phyloP scores from a whole-genome alignment of 2,797 vertebrate genomes.

The Danio choprae region DNA sequence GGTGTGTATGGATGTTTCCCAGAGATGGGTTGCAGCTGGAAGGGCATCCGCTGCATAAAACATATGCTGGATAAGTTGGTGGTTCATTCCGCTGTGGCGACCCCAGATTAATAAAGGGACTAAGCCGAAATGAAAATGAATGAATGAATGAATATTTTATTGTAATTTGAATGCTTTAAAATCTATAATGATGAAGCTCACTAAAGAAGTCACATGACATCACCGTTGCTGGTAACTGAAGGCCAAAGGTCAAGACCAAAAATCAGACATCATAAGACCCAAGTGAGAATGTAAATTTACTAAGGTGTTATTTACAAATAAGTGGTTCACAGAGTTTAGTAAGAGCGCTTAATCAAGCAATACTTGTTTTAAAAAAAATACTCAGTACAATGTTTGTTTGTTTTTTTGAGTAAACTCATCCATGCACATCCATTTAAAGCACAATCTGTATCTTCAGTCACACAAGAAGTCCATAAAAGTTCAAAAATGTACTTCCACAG shows the following conservation, averaged over 20 bases:
- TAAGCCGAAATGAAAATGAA: too few relatives aligned
- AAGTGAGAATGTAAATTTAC: constrained; percentile 53
- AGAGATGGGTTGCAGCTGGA: too few relatives aligned
- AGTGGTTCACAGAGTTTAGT: constrained; percentile 61
- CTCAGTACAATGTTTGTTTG: constrained; percentile 40
- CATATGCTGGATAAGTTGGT: too few relatives aligned
- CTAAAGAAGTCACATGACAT: neutral
- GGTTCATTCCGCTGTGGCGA: too few relatives aligned
- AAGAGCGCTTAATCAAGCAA: constrained; percentile 55
- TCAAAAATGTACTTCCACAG: constrained; percentile 6
- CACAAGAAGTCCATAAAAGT: constrained; percentile 16
- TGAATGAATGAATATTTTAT: too few relatives aligned
- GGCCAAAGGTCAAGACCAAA: neutral
- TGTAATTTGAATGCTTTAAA: neutral
- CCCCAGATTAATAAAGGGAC: too few relatives aligned
- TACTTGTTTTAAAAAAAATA: constrained; percentile 45
- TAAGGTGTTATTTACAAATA: constrained; percentile 56
- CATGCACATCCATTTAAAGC: constrained; percentile 45
- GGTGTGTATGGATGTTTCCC: too few relatives aligned
- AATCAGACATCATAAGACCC: constrained; percentile 7
- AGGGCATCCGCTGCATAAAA: too few relatives aligned
- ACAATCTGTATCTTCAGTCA: constrained; percentile 28
- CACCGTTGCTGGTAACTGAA: neutral
- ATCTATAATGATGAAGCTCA: neutral
- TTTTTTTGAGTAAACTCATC: constrained; percentile 22